phyloP scores from a whole-genome alignment of 2,888 invertebrate genomes.

The Cecidostiba fungosa region DNA sequence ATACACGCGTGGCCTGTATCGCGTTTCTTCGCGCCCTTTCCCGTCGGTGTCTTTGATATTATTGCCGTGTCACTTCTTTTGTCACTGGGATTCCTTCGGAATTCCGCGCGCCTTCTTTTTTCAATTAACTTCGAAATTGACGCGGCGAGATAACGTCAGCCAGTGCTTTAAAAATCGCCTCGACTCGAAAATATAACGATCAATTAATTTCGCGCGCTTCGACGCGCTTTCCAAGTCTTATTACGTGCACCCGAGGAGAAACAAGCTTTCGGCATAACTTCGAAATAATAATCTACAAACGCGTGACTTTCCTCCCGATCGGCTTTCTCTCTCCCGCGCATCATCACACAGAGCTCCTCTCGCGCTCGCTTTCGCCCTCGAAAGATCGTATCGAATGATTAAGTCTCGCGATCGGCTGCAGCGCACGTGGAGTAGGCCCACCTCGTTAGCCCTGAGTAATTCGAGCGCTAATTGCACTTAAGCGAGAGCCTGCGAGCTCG shows the following conservation, averaged over 20 bases:
- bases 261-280: neutral
- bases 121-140: slow-evolving; percentile 8
- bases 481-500: slow-evolving; percentile 59
- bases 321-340: no score
- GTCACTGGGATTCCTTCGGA: neutral
- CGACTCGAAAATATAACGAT: neutral
- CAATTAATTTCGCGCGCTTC: neutral
- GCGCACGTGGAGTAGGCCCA: slow-evolving; percentile 67
- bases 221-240: neutral
- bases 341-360: no score
- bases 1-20: neutral
- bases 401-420: slow-evolving; percentile 76
- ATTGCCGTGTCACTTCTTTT: slow-evolving; percentile 39
- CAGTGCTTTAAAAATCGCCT: neutral
- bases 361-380: slow-evolving; percentile 32
- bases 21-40: neutral
- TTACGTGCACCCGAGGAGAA: neutral
- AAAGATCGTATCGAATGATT: slow-evolving; percentile 77
- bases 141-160: neutral
- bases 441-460: slow-evolving; percentile 79
- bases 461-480: slow-evolving; percentile 78
- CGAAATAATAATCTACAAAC: neutral
- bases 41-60: neutral
- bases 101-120: neutral
- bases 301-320: neutral